A percentile compares a stretch with the other conserved stretches of the same genome.
Conservation (phyloP, 1,140 invertebrate genomes). For the Solenopsis fugax region DNA sequence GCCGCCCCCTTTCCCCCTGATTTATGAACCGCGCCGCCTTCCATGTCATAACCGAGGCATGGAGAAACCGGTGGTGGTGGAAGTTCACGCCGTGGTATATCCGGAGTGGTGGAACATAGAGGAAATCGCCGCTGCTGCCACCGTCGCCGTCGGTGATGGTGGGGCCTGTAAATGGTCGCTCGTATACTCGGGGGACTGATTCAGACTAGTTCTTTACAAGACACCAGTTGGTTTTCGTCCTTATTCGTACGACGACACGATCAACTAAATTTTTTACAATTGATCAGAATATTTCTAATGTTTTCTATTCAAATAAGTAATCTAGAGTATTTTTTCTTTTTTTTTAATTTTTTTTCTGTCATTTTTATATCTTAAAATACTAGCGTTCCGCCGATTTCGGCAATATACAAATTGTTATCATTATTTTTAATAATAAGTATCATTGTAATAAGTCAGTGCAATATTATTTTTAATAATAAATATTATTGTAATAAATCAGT, state of each 20-base stretch:
- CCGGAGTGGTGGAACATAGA: conserved; percentile 62
- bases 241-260: conserved; percentile 70
- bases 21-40: conserved; percentile 86
- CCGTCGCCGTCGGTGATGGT: conserved; percentile 5
- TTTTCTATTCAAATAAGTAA: neutral
- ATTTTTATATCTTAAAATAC: neutral
- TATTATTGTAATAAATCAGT: neutral
- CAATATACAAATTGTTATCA: neutral
- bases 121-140: conserved; percentile 30
- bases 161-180: conserved; percentile 55
- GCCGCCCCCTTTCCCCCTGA: conserved; percentile 83
- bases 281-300: neutral
- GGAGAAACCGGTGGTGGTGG: conserved; percentile 40
- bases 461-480: neutral
- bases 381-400: neutral
- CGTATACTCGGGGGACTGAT: conserved; percentile 71
- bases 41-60: conserved; percentile 84
- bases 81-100: conserved; percentile 7
- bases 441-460: neutral
- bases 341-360: neutral
- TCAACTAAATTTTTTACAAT: neutral
- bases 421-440: neutral
- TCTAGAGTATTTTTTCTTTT: neutral
- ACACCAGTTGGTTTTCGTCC: conserved; percentile 83
- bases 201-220: conserved; percentile 72